Base-by-base conservation (phyloP, 2,888 invertebrate genomes). In the Tridacna gigas region DNA sequence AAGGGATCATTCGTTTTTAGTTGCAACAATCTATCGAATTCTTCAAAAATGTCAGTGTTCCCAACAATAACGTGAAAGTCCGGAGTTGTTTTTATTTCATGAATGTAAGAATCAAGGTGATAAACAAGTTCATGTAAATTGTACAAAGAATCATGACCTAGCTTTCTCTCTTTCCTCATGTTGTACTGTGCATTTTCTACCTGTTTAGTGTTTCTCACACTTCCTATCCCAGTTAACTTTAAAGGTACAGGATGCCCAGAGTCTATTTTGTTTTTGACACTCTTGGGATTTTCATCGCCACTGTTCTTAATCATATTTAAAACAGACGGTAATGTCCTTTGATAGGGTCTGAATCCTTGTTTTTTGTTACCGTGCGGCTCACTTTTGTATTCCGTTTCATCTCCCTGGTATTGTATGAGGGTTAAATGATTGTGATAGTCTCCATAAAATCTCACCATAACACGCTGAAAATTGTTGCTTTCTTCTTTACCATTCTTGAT, bases 131-230 rank as follows among this genome's bases (percentile, higher is more conserved):
- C 63, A n/a, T 37, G 56, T 45, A 61, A 26, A 28, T 28, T 63
- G n/a, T 74, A 74, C n/a, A 74, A 60, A 11, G 74, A 74, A 61
- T 61, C 74, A 28, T 63, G 74, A 63, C 63, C 28, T 20, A 37
- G 13, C 61, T 22, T 74, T 45, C 22, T 74, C 13, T 74, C 48
- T 74, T 74, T 56, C 22, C 61, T 26, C 4, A 3, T n/a, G n/a
- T 60, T 74, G 20, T 4, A 25, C 22, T 74, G 74, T 13, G 13
- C 18, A 22, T 74, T 74, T 20, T 61, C 45, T 37, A 74, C 63
- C 20, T 74, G 74, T 45, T 22, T 60, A 11, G 18, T 60, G 22
- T 60, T 60, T 60, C 60, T 60, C 18, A 60, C 60, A 15, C 22
- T 11, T 11, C 9, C 22, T 60, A 22, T 22, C 18, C n/a, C 5